These are phyloP conservation scores for Amazona vittata DNA, from an alignment of 2,113 vertebrate species.

Conservation along the genomic window DNA sequence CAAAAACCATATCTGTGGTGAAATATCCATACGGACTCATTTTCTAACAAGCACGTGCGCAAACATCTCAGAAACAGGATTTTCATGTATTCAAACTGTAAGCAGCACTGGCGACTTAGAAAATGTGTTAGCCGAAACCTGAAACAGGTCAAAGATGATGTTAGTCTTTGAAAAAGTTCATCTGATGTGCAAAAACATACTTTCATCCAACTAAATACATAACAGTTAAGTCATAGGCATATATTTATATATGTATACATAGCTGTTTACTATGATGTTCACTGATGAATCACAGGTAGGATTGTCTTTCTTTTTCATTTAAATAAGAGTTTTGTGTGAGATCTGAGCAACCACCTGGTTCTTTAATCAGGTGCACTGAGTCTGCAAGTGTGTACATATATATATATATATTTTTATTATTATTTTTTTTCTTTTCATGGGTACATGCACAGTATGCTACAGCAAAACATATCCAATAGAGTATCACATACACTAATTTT, in stretches of 20 bases:
- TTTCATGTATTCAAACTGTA: conserved; percentile 96
- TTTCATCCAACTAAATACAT: conserved; percentile 75
- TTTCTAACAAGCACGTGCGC: conserved; percentile 89
- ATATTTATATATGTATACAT: conserved; percentile 82
- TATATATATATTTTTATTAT: conserved; percentile 64
- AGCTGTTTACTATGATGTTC: background rate
- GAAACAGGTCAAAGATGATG: conserved; percentile 93
- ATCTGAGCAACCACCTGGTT: background rate
- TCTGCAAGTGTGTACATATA: conserved; percentile 68
- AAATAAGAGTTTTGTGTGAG: conserved; percentile 40
- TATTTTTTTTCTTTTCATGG: conserved; percentile 17
- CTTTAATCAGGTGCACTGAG: conserved; percentile 6
- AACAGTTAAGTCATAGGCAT: conserved; percentile 74
- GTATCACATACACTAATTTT: conserved; percentile 69
- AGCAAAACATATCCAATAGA: conserved; percentile 74
- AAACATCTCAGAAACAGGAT: conserved; percentile 97
- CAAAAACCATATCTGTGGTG: conserved; percentile 87
- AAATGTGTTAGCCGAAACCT: conserved; percentile 98
- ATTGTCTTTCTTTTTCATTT: conserved; percentile 40
- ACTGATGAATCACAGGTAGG: conserved; percentile 21
- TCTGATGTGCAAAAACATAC: conserved; percentile 76
- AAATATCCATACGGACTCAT: conserved; percentile 89
- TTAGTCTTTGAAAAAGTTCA: conserved; percentile 84
- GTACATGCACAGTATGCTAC: conserved; percentile 78
- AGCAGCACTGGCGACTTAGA: conserved; percentile 94